A percentile compares a stretch with the other conserved stretches of the same genome.
Evolutionary conservation across 1,140 invertebrate genomes (phyloP).

Genomic region (Eufriesea mexicana): DNA sequence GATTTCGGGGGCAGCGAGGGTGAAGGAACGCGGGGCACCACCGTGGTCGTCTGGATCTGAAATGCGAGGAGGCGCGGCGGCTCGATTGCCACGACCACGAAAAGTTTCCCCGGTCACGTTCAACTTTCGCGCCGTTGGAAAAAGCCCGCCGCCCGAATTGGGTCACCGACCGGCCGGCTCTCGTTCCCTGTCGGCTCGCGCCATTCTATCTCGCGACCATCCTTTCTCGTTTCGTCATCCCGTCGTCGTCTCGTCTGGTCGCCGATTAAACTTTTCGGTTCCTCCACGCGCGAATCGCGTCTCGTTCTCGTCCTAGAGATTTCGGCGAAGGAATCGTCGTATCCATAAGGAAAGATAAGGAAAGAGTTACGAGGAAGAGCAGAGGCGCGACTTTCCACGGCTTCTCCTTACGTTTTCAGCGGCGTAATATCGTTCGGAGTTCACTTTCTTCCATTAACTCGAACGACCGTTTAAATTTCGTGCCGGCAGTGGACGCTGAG

Average conservation of each 20-base stretch:
- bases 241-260: neutral
- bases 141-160: conserved; percentile 71
- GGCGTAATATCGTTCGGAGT: neutral
- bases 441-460: neutral
- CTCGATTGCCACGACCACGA: conserved; percentile 68
- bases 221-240: conserved; percentile 17
- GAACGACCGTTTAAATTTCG: neutral
- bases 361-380: no score
- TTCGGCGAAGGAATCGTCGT: no score
- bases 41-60: conserved; percentile 24
- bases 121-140: conserved; percentile 76
- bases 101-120: conserved; percentile 77
- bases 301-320: neutral
- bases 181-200: conserved; percentile 4
- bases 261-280: conserved; percentile 45
- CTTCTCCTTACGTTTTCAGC: neutral
- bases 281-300: conserved; percentile 10
- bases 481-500: neutral
- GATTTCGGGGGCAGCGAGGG: no score
- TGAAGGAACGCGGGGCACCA: conserved; percentile 6
- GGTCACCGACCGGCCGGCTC: conserved; percentile 72
- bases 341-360: no score
- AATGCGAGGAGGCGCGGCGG: conserved; percentile 1
- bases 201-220: conserved; percentile 11
- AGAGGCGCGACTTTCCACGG: neutral